phyloP scores from a whole-genome alignment of 1,140 invertebrate species.

The Papilio xuthus region DNA sequence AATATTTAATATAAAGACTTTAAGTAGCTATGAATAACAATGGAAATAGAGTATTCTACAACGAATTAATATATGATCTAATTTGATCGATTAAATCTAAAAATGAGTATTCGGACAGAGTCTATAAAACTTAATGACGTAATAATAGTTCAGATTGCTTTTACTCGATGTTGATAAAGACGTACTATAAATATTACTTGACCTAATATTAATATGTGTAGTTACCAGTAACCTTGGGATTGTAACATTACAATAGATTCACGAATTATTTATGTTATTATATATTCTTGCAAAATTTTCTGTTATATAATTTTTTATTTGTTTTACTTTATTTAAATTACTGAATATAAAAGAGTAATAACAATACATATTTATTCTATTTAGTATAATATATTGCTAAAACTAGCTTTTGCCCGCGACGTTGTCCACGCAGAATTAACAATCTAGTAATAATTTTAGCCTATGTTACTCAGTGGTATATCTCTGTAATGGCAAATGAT shows the following conservation, averaged over 20 bases:
- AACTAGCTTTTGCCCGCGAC: too few species aligned
- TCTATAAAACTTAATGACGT: not conserved
- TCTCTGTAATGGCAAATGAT: too few species aligned
- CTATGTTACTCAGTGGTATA: too few species aligned
- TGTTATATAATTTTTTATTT: not conserved
- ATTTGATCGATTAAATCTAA: not conserved
- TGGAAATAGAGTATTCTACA: not conserved
- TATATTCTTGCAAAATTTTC: too few species aligned
- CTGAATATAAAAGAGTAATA: too few species aligned
- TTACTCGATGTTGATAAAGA: not conserved
- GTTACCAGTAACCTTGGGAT: not conserved
- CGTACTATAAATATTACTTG: not conserved
- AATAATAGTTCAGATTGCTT: not conserved
- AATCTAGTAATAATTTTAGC: too few species aligned
- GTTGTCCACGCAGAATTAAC: too few species aligned
- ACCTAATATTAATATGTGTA: not conserved
- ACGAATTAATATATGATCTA: not conserved
- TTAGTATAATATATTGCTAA: too few species aligned
- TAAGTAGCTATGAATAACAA: not conserved
- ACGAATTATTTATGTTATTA: too few species aligned
- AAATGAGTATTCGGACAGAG: not conserved
- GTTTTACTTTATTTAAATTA: too few species aligned
- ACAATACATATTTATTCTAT: too few species aligned
- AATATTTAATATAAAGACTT: not conserved
- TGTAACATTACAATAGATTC: not conserved